Evolutionary conservation across 2,888 invertebrate genomes (phyloP).

Genomic region (Leuctra nigra): DNA sequence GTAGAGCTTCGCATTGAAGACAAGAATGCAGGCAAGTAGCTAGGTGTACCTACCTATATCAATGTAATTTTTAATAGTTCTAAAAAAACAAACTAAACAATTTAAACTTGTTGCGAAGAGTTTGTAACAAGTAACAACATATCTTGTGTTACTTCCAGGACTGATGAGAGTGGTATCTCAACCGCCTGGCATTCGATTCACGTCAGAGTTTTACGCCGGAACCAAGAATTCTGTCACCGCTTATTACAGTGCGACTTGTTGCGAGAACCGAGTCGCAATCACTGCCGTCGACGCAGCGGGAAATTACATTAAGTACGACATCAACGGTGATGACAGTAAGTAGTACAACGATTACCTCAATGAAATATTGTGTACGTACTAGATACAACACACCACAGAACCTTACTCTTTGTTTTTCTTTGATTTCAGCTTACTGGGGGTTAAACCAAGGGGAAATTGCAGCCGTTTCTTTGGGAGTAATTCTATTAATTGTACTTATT

Average conservation of each 20-base stretch:
- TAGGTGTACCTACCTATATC: no score
- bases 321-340: constrained; percentile 42
- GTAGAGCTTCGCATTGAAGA: constrained; percentile 62
- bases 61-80: no score
- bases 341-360: not conserved
- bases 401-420: not conserved
- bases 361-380: not conserved
- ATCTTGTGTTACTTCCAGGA: no score
- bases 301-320: constrained; percentile 53
- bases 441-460: constrained; percentile 54
- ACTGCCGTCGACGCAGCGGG: constrained; percentile 62
- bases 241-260: constrained; percentile 65
- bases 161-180: constrained; percentile 32
- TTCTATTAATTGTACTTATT: constrained; percentile 54
- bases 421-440: constrained; percentile 30
- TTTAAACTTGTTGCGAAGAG: no score
- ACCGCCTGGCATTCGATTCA: constrained; percentile 51
- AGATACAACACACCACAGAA: not conserved
- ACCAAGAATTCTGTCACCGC: constrained; percentile 58
- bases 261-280: constrained; percentile 58
- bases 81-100: no score
- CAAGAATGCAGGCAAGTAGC: constrained; percentile 50
- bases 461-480: constrained; percentile 60
- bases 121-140: no score
- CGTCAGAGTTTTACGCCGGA: constrained; percentile 57